phyloP scores from a whole-genome alignment of 1,140 invertebrate species.

The Planococcus citri region DNA sequence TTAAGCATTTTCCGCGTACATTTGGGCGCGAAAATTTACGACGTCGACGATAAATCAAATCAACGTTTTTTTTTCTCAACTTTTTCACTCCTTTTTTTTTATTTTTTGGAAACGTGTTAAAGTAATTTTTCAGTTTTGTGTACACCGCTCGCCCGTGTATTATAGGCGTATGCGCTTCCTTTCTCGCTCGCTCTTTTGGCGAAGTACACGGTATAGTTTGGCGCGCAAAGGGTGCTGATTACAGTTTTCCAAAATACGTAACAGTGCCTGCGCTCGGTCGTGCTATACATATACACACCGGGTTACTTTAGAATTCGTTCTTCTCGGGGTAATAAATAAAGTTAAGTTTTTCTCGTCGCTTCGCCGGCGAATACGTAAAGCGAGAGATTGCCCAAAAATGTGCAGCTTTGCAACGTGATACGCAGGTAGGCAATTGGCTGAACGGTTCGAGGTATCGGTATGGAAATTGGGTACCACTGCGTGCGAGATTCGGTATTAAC shows the following conservation, averaged over 20 bases:
- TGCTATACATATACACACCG: background rate
- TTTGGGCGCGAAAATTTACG: background rate
- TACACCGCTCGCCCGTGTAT: too few species aligned
- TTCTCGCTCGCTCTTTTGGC: too few species aligned
- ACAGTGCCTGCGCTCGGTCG: too few species aligned
- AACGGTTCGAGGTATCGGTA: background rate
- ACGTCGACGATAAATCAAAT: background rate
- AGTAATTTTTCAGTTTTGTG: background rate
- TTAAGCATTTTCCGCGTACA: background rate
- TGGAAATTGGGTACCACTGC: background rate
- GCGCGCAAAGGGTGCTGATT: slow-evolving; percentile 1
- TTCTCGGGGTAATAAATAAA: background rate
- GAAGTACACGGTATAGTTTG: background rate
- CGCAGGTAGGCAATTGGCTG: too few species aligned
- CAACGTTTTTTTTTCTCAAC: background rate
- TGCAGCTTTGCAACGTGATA: too few species aligned
- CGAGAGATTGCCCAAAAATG: background rate
- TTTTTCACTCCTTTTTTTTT: too few species aligned
- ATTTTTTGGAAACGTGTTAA: background rate
- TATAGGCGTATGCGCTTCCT: too few species aligned
- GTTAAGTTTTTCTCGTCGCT: slow-evolving; percentile 1
- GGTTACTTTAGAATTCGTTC: background rate
- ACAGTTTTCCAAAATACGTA: background rate
- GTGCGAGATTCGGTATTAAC: background rate
- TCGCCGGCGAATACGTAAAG: background rate